Evolutionary conservation across 2,888 invertebrate genomes (phyloP).

Genomic region (Nemapogon koenigi): DNA sequence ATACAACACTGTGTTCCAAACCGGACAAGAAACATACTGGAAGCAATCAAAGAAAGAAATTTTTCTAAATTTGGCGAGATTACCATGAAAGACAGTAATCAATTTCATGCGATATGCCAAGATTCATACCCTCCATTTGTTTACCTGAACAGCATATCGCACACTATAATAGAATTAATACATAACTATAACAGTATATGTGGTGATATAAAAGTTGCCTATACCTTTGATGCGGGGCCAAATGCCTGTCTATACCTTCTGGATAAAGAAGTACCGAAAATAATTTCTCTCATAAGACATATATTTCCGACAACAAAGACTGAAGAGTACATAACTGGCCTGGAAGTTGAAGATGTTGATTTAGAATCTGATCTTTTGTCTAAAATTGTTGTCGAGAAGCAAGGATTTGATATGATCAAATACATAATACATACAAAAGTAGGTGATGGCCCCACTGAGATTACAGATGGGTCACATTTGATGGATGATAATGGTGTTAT

Average conservation of each 20-base stretch:
- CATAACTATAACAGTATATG: slow-evolving; percentile 80
- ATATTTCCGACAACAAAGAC: slow-evolving; percentile 71
- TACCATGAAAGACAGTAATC: slow-evolving; percentile 97
- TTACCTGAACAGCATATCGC: slow-evolving; percentile 92
- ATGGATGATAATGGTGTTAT: too few species aligned
- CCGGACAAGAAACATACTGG: slow-evolving; percentile 61
- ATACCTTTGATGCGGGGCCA: slow-evolving; percentile 98
- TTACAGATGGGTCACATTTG: too few species aligned
- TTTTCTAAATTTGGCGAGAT: slow-evolving; percentile 88
- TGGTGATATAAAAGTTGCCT: slow-evolving; percentile 79
- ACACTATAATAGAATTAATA: slow-evolving; percentile 78
- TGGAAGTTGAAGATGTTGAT: slow-evolving; percentile 15
- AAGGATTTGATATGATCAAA: slow-evolving; percentile 66
- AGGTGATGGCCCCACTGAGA: slow-evolving; percentile 77
- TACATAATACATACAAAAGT: slow-evolving; percentile 85
- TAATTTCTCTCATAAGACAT: slow-evolving; percentile 72
- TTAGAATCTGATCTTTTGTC: neutral
- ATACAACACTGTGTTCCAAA: slow-evolving; percentile 75
- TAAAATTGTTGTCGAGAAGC: neutral
- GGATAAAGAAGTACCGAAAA: slow-evolving; percentile 73
- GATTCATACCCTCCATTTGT: slow-evolving; percentile 94
- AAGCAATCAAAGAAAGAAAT: slow-evolving; percentile 70
- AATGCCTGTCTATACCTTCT: slow-evolving; percentile 91
- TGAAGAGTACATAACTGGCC: slow-evolving; percentile 38
- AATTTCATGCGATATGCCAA: slow-evolving; percentile 91